phyloP scores from a whole-genome alignment of 2,113 vertebrate genomes.

The Odocoileus hemionus region DNA sequence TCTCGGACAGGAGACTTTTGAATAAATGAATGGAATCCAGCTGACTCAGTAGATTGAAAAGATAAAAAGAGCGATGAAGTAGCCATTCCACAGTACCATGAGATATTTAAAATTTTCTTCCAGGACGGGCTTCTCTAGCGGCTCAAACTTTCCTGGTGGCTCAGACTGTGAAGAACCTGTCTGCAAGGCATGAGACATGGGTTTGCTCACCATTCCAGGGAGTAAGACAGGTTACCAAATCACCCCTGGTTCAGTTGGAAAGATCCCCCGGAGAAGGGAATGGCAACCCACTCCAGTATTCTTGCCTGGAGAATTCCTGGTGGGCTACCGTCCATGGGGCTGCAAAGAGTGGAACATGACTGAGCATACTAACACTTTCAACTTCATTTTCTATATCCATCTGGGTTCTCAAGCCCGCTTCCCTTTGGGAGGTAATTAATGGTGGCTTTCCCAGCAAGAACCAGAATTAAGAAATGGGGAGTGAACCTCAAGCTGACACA shows the following conservation, averaged over 20 bases:
- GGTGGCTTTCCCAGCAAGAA: background rate
- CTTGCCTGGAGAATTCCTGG: background rate
- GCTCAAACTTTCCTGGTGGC: background rate
- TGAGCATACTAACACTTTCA: background rate
- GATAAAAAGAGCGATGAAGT: background rate
- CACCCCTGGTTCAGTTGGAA: background rate
- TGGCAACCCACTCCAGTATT: background rate
- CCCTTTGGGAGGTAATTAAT: background rate
- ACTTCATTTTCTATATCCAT: background rate
- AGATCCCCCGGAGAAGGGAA: background rate
- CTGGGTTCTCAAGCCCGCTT: background rate
- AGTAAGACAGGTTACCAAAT: background rate
- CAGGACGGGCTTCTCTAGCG: background rate
- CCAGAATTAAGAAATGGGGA: background rate
- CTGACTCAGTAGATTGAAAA: background rate
- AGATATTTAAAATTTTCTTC: background rate
- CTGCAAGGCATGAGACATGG: background rate
- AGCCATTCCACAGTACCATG: background rate
- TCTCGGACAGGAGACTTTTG: background rate
- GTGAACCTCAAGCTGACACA: fast-evolving
- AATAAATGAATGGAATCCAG: background rate
- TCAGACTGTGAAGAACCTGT: background rate
- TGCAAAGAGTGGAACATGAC: background rate
- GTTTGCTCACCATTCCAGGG: background rate
- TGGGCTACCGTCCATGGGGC: background rate